phyloP scores from a whole-genome alignment of 2,113 vertebrate genomes.

The Cyprinodon tularosa region DNA sequence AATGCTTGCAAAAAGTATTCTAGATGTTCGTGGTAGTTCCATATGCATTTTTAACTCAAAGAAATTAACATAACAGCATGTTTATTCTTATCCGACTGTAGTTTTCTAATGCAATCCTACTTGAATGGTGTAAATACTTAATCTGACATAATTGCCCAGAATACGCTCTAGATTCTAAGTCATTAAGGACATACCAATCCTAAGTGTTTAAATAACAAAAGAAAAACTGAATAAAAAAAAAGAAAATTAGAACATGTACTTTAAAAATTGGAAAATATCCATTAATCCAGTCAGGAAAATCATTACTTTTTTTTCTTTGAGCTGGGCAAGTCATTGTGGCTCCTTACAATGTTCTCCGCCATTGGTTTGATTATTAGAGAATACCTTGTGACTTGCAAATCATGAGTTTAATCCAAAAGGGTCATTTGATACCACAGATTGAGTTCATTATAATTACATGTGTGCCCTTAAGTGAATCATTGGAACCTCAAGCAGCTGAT shows the following conservation, averaged over 20 bases:
- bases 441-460: background rate
- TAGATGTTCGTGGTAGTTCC: background rate
- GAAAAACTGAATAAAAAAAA: background rate
- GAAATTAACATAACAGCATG: no score
- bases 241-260: background rate
- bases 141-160: no score
- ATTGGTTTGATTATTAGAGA: background rate
- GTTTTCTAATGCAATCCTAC: no score
- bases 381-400: constrained; percentile 1
- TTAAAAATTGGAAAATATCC: background rate
- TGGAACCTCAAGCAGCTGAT: background rate
- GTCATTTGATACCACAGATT: background rate
- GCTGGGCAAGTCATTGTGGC: background rate
- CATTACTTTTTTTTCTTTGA: background rate
- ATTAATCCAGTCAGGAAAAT: background rate
- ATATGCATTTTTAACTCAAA: no score
- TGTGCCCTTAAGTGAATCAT: background rate
- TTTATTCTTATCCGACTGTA: no score
- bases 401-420: background rate
- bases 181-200: background rate
- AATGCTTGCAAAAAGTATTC: background rate
- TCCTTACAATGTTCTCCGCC: background rate
- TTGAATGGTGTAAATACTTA: no score
- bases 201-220: background rate
- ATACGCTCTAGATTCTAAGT: no score